These are phyloP conservation scores for Ptilorrhoa leucosticta DNA, from an alignment of 2,113 vertebrate species.

Conservation along the genomic window DNA sequence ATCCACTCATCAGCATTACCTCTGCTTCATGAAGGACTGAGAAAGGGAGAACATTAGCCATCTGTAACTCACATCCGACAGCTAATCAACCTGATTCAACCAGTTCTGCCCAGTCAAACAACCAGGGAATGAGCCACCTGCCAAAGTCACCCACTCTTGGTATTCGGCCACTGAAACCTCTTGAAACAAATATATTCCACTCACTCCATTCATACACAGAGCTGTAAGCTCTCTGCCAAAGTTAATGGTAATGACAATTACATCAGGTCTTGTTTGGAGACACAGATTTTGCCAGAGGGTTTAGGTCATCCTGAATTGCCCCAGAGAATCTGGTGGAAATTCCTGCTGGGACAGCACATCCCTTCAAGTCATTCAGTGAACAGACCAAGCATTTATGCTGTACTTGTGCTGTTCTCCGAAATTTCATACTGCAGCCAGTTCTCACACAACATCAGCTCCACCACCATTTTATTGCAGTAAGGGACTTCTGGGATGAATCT, in stretches of 20 bases:
- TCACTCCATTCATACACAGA: neutral
- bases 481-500: neutral
- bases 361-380: neutral
- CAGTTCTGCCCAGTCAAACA: neutral
- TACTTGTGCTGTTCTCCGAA: neutral
- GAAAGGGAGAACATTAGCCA: neutral
- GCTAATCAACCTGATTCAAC: neutral
- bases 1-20: neutral
- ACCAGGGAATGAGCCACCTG: neutral
- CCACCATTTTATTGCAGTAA: neutral
- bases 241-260: neutral
- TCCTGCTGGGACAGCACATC: neutral
- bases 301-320: neutral
- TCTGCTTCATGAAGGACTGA: neutral
- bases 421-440: neutral
- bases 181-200: neutral
- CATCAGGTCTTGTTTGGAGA: neutral
- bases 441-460: neutral
- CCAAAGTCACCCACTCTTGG: neutral
- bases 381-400: neutral
- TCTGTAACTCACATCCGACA: neutral
- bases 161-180: neutral
- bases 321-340: neutral
- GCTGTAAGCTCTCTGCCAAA: neutral
- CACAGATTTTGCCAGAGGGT: neutral